Evolutionary conservation across 2,797 vertebrate species (phyloP).

Genomic region (Tapirus indicus): DNA sequence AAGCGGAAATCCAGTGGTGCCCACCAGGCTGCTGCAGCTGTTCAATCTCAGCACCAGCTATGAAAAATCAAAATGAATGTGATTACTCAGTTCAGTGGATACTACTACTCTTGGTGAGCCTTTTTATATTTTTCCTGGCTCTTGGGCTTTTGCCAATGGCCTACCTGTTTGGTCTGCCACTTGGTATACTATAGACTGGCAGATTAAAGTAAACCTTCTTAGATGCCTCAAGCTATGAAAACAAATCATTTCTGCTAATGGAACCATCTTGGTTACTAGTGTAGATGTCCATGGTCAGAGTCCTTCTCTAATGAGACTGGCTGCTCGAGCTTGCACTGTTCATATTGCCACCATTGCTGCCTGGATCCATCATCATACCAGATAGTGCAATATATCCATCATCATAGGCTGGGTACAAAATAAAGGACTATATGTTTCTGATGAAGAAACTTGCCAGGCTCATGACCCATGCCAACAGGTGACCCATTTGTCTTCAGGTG

Average conservation of each 20-base stretch:
- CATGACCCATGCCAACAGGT: not conserved
- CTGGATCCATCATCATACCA: not conserved
- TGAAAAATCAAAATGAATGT: not conserved
- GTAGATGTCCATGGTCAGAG: not conserved
- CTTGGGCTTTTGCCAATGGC: not conserved
- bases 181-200: not conserved
- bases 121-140: not conserved
- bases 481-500: not conserved
- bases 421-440: not conserved
- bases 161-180: not conserved
- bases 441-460: not conserved
- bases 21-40: not conserved
- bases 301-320: not conserved
- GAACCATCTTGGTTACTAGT: not conserved
- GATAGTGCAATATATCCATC: not conserved
- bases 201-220: not conserved
- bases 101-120: not conserved
- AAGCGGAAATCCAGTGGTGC: not conserved
- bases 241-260: not conserved
- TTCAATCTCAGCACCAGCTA: not conserved
- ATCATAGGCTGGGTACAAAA: not conserved
- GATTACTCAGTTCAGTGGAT: not conserved
- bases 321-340: not conserved
- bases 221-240: not conserved
- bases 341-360: not conserved